Percentiles rank a stretch among this genome's conserved stretches.
Conservation (phyloP, 2,888 invertebrate species). For the Stomorhina lunata region DNA sequence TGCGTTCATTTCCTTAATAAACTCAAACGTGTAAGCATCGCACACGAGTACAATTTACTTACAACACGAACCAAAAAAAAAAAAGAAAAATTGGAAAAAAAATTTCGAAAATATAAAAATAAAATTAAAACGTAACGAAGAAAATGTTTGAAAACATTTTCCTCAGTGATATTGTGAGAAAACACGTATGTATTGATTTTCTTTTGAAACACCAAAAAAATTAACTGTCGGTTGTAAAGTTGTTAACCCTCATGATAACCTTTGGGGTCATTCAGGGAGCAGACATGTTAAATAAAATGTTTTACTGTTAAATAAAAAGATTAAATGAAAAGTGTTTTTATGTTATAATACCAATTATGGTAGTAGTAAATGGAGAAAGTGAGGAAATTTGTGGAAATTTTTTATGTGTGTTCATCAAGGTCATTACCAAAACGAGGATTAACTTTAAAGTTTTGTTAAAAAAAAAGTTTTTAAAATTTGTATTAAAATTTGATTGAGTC, state of each 20-base stretch:
- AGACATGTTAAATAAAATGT: neutral
- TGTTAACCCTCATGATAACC: constrained; percentile 14
- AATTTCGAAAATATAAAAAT: neutral
- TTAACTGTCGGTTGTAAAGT: too few species aligned
- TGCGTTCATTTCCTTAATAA: constrained; percentile 61
- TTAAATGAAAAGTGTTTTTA: neutral
- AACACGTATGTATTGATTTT: constrained; percentile 37
- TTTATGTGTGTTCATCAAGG: neutral
- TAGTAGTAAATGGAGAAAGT: neutral
- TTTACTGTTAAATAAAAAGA: neutral
- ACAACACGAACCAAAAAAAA: neutral
- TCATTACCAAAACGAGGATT: neutral
- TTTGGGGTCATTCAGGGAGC: constrained; percentile 18
- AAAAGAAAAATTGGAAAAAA: neutral
- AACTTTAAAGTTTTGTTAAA: neutral
- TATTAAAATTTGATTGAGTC: neutral
- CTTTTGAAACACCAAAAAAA: too few species aligned
- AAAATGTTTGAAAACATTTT: constrained; percentile 20
- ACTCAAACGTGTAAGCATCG: constrained; percentile 60
- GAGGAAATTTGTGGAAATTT: neutral
- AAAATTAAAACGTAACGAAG: neutral
- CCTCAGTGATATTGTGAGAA: constrained; percentile 29
- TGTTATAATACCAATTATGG: neutral
- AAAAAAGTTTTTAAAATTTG: too few species aligned
- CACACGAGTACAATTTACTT: constrained; percentile 12